Evolutionary conservation across 2,888 invertebrate species (phyloP).

Genomic region (Eilema griseolum): DNA sequence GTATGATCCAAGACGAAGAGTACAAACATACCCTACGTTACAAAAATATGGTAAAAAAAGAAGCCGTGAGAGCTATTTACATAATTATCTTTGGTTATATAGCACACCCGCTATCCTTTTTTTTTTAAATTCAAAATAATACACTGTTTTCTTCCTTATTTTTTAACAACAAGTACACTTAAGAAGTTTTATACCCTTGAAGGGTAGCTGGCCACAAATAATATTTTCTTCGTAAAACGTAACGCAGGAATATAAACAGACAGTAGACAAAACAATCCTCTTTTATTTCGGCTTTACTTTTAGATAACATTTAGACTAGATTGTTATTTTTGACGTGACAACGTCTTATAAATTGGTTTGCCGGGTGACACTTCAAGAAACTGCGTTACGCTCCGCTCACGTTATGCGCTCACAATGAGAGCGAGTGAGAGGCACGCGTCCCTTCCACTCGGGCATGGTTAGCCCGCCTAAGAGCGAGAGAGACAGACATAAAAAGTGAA

Average conservation of each 20-base stretch:
- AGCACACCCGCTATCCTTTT: neutral
- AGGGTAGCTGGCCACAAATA: constrained; percentile 4
- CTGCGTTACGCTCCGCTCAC: too few species aligned
- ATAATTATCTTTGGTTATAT: neutral
- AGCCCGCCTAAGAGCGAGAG: too few species aligned
- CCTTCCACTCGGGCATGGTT: too few species aligned
- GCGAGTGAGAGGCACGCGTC: too few species aligned
- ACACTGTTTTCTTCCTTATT: neutral
- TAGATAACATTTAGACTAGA: constrained; percentile 4
- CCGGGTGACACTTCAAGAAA: too few species aligned
- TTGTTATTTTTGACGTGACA: too few species aligned
- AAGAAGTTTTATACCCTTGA: neutral
- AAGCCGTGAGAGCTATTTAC: neutral
- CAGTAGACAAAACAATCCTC: neutral
- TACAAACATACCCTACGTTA: neutral
- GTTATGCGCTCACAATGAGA: too few species aligned
- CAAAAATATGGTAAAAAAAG: neutral
- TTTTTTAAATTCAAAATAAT: neutral
- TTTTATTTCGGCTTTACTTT: neutral
- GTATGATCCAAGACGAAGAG: neutral
- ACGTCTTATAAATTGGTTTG: too few species aligned
- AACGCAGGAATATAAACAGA: constrained; percentile 1
- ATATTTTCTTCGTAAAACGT: neutral
- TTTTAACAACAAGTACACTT: neutral
- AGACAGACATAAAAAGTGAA: too few species aligned